These are phyloP conservation scores for Poicephalus meyeri DNA, from an alignment of 2,113 vertebrate species.

Conservation along the genomic window DNA sequence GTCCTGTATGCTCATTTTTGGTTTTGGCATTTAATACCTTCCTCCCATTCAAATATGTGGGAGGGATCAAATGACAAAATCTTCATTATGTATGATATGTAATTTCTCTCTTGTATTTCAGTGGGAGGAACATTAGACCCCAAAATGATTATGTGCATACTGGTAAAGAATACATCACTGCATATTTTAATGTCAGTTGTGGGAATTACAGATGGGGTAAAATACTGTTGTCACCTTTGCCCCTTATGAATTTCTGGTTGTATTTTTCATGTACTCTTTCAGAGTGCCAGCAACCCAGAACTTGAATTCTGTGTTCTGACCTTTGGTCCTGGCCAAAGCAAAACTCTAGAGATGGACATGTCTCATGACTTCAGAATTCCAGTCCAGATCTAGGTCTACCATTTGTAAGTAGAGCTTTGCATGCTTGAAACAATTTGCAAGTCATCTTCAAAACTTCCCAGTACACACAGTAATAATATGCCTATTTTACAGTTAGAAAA, in stretches of 20 bases:
- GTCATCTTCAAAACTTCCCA: neutral
- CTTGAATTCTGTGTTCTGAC: neutral
- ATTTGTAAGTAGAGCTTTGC: neutral
- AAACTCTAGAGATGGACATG: neutral
- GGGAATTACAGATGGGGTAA: conserved; percentile 4
- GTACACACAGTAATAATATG: neutral
- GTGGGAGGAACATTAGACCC: conserved; percentile 44
- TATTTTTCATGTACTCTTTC: neutral
- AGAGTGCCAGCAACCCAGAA: neutral
- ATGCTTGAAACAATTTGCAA: neutral
- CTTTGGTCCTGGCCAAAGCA: neutral
- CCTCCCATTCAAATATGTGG: conserved; percentile 42
- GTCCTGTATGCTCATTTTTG: conserved; percentile 27
- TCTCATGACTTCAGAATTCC: neutral
- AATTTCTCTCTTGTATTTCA: conserved; percentile 59
- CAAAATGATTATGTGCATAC: conserved; percentile 53
- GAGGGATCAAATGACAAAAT: conserved; percentile 57
- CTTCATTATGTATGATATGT: conserved; percentile 27
- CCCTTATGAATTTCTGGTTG: neutral
- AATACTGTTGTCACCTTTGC: conserved; percentile 48
- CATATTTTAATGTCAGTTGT: conserved; percentile 47
- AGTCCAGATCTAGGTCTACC: neutral
- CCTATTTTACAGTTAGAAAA: neutral
- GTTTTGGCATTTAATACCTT: conserved; percentile 60
- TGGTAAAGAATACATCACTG: conserved; percentile 14